Base-by-base conservation (phyloP, 2,888 invertebrate species). In the Maniola hyperantus region DNA sequence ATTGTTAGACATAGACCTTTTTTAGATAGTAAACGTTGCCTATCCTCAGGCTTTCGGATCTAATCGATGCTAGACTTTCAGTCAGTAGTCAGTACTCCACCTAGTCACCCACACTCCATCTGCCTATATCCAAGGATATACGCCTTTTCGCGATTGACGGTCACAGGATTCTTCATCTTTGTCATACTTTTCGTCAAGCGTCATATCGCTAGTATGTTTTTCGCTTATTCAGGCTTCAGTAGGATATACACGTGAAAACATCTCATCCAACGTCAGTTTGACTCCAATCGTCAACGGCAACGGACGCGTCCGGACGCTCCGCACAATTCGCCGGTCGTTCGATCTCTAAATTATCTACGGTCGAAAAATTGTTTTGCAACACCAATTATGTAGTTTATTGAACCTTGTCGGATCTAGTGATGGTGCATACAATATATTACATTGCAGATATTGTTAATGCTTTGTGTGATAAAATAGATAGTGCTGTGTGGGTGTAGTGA, bases 281-380 rank as follows among this genome's bases (percentile, higher is more conserved):
- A 13, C 18, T 53, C 55, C 59, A 55, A 13, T 18, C 26, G 48
- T 33, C 34, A 26, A 15, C 48, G 18, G 48, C 15, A 48, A 51
- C 62, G 66, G 59, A 63, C 69, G 69, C 13, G 20, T 61, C n/a
- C 8, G n/a, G 10, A 20, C 42, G 39, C 55, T 18, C 6, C 18
- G 11, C 55, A 6, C 6, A 20, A 46, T 44, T 46, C 36, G 2
- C 13, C 50, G 20, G 61, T 48, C 34, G 48, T 55, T 34, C 34
- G 36, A 54, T 54, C 54, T 36, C 26, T n/a, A 48, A 20, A 59
- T 65, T 65, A 65, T 59, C 33, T 46, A 53, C 65, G 36, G 13
- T 55, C 63, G 65, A 65, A 65, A 67, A 65, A 67, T 20, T 61
- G 39, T 63, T 65, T 61, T 62, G 59, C 59, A 65, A 42, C 57